Evolutionary conservation across 2,113 vertebrate genomes (phyloP).

Genomic region (Gasterosteus aculeatus): DNA sequence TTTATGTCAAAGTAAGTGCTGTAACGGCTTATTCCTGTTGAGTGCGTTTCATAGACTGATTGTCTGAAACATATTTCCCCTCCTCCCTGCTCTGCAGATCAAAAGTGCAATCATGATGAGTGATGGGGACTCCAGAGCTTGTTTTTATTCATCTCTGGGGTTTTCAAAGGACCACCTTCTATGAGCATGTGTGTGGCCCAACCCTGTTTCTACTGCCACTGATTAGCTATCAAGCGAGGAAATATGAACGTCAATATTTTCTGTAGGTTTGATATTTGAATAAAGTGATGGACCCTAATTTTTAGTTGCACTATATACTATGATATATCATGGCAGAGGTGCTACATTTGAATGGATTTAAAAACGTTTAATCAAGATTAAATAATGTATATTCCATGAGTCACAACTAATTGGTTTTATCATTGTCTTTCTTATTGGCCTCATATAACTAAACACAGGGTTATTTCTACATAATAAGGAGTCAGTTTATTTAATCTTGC

Average conservation of each 20-base stretch:
- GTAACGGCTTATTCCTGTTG: conserved; percentile 59
- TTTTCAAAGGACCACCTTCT: conserved; percentile 68
- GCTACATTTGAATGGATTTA: neutral
- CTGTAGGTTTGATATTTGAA: neutral
- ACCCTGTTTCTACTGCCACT: conserved; percentile 41
- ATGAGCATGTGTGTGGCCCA: conserved; percentile 11
- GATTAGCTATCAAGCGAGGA: neutral
- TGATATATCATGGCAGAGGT: neutral
- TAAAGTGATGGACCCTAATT: neutral
- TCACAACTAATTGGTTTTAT: neutral
- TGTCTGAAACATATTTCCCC: conserved; percentile 64
- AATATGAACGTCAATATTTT: neutral
- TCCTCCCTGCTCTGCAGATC: conserved; percentile 61
- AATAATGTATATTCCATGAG: neutral
- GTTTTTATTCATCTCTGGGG: conserved; percentile 72
- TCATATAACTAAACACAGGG: neutral
- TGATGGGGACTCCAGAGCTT: conserved; percentile 71
- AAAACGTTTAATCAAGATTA: neutral
- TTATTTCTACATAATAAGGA: neutral
- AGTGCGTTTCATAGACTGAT: conserved; percentile 62
- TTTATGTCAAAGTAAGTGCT: conserved; percentile 64
- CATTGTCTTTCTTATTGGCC: neutral
- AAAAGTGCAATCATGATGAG: conserved; percentile 70
- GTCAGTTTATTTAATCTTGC: neutral
- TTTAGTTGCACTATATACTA: neutral